These are phyloP conservation scores for Agriotes lineatus DNA, from an alignment of 2,888 invertebrate species.

Conservation along the genomic window DNA sequence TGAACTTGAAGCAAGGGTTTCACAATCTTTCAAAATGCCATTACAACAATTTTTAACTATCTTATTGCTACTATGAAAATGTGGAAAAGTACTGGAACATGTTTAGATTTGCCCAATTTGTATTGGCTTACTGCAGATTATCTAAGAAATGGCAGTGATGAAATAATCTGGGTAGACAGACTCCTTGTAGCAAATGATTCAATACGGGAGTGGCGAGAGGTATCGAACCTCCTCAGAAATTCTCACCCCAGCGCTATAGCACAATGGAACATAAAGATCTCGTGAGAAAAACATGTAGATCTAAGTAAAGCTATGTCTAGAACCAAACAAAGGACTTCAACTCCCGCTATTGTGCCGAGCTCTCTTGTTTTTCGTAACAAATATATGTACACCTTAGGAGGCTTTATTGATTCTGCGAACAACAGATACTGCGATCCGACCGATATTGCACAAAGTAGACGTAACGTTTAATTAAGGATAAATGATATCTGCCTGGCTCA, in stretches of 20 bases:
- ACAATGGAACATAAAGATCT: constrained; percentile 37
- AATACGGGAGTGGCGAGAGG: constrained; percentile 12
- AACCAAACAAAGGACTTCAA: constrained; percentile 34
- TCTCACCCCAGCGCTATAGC: constrained; percentile 23
- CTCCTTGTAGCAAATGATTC: constrained; percentile 26
- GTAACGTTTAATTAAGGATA: constrained; percentile 9
- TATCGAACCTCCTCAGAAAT: constrained; percentile 22
- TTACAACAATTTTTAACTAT: no score
- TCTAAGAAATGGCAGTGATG: not conserved
- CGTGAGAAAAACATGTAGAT: constrained; percentile 39
- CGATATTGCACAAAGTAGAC: not conserved
- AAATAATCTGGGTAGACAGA: constrained; percentile 7
- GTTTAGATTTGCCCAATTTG: no score
- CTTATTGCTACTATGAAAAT: no score
- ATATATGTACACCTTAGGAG: constrained; percentile 30
- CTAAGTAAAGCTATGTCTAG: constrained; percentile 37
- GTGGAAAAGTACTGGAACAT: no score
- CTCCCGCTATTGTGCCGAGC: constrained; percentile 28
- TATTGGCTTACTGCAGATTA: no score
- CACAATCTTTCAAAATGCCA: no score
- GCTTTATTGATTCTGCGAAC: constrained; percentile 27
- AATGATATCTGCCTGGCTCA: not conserved
- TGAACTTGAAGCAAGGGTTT: no score
- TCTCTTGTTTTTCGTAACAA: constrained; percentile 34
- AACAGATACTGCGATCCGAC: constrained; percentile 11